Conservation (phyloP, 2,113 vertebrate genomes). For the Dromaius novaehollandiae region DNA sequence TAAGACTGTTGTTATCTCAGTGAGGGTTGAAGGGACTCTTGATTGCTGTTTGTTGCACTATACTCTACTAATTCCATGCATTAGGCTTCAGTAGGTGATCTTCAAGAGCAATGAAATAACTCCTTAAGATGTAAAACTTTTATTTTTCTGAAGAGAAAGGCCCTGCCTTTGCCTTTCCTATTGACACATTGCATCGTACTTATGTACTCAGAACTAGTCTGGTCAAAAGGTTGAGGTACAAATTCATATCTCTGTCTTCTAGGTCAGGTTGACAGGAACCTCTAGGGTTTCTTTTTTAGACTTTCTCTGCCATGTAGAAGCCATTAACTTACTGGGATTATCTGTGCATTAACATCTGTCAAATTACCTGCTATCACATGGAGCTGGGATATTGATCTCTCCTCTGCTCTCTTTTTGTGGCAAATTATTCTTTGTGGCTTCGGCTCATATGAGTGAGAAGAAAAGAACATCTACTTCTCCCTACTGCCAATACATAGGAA, state of each 20-base stretch:
- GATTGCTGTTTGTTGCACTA: background rate
- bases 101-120: background rate
- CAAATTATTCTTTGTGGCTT: slow-evolving; percentile 24
- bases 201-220: background rate
- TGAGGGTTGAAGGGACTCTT: background rate
- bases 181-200: background rate
- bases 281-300: background rate
- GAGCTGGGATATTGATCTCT: background rate
- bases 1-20: background rate
- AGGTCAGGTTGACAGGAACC: background rate
- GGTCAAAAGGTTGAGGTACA: background rate
- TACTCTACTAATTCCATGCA: background rate
- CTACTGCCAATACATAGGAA: background rate
- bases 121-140: background rate
- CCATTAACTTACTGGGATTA: slow-evolving; percentile 8
- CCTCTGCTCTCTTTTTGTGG: background rate
- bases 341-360: background rate
- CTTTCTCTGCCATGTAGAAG: background rate
- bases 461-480: background rate
- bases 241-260: background rate
- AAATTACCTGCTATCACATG: background rate
- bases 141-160: background rate
- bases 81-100: background rate
- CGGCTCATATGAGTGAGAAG: background rate
- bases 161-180: background rate